phyloP scores from a whole-genome alignment of 2,888 invertebrate species.

The Tipula unca region DNA sequence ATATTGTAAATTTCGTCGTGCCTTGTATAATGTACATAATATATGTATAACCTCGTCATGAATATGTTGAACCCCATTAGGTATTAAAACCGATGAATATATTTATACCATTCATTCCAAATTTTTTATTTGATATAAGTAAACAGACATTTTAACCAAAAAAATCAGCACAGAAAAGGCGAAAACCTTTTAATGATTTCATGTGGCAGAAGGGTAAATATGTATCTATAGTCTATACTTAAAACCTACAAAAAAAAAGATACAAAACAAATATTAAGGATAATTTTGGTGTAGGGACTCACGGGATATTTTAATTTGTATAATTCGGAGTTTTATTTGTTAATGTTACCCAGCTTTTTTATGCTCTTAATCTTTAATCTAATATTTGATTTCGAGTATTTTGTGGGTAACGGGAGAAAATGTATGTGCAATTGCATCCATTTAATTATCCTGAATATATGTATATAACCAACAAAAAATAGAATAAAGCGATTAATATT shows the following conservation, averaged over 20 bases:
- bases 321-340: neutral
- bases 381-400: neutral
- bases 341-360: neutral
- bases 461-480: neutral
- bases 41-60: neutral
- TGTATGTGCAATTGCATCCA: neutral
- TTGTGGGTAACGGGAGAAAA: neutral
- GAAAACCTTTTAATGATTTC: conserved; percentile 8
- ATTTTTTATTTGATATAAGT: neutral
- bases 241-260: neutral
- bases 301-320: neutral
- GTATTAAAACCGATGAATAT: neutral
- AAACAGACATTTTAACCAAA: neutral
- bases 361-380: neutral
- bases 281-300: neutral
- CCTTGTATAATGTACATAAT: too few species aligned
- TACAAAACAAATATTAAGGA: neutral
- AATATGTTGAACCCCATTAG: neutral
- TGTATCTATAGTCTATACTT: neutral
- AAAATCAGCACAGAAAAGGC: neutral
- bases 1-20: neutral
- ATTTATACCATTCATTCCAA: neutral
- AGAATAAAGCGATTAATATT: neutral
- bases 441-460: neutral
- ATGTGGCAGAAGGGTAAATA: neutral